Evolutionary conservation across 37 sponge, comb jelly and placozoan genomes (phyloP).

Genomic region (Cliona cf. orientalis): DNA sequence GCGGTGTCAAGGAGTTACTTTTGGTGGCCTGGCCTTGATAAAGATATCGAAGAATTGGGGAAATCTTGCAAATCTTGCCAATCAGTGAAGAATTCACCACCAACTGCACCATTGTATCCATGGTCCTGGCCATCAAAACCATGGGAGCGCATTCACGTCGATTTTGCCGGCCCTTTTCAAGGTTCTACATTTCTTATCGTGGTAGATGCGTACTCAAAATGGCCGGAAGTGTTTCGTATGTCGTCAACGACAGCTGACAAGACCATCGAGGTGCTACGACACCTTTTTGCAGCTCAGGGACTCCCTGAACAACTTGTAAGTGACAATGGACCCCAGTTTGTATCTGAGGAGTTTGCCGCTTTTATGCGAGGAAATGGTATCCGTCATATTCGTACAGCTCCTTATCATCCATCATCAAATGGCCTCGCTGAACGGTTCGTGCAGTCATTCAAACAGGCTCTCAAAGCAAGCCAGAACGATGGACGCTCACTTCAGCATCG

Average conservation of each 20-base stretch:
- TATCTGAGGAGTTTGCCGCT: slow-evolving; percentile 22
- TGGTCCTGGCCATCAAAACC: slow-evolving; percentile 27
- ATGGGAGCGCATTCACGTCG: slow-evolving; percentile 32
- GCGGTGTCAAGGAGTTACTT: slow-evolving; percentile 33
- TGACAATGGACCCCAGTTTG: slow-evolving; percentile 69
- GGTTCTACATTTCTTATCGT: slow-evolving; percentile 26
- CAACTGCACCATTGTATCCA: slow-evolving; percentile 23
- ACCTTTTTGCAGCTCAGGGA: slow-evolving; percentile 41
- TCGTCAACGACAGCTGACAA: slow-evolving; percentile 19
- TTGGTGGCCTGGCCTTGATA: slow-evolving; percentile 56
- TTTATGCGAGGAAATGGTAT: slow-evolving; percentile 37
- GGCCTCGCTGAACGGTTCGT: slow-evolving; percentile 54
- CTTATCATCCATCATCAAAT: slow-evolving; percentile 51
- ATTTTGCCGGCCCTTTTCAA: slow-evolving; percentile 28
- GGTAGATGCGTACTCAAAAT: slow-evolving; percentile 49
- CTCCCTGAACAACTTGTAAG: slow-evolving; percentile 44
- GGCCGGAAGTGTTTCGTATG: slow-evolving; percentile 58
- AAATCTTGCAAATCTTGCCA: slow-evolving; percentile 26
- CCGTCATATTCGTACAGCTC: slow-evolving; percentile 44
- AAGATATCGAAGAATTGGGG: slow-evolving; percentile 23
- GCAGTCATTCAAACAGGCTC: slow-evolving; percentile 39
- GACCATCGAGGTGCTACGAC: slow-evolving; percentile 41
- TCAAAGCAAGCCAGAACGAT: slow-evolving; percentile 2
- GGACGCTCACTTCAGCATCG: slow-evolving; percentile 2
- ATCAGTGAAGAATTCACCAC: background rate